Base-by-base conservation (phyloP, 2,797 vertebrate species). In the Choloepus didactylus region DNA sequence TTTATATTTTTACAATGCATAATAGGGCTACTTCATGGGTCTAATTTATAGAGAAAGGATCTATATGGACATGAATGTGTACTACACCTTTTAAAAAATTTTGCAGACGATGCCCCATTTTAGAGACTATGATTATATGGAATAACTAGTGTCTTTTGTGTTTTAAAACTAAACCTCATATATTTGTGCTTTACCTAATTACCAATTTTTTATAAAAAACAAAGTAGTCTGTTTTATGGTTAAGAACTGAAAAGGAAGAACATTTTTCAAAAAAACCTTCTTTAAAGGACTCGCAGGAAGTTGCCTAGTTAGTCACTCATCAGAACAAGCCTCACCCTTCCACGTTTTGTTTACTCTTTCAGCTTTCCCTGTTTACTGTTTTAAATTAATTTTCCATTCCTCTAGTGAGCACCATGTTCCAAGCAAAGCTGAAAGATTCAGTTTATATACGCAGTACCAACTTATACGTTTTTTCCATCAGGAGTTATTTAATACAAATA, bases 311-410 rank as follows among this genome's bases (percentile, higher is more conserved):
- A 95, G 91, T 96, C 94, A 94, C 93, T 91, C 81, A 59, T 93
- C 59, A 91, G 94, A 96, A 97, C 88, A 69, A 16, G 91, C 96
- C 97, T 95, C 96, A 44, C 97, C 97, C 98, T 98, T 98, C 96
- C 97, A 97, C 69, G 89, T 96, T 94, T 84, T 97, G 97, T 96
- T 97, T 97, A 96, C 93, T 76, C 91, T 95, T 90, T 96, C 95
- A 87, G 60, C 94, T 97, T 97, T 98, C 96, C 95, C 95, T 97
- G 64, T 95, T 97, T 97, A 96, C 96, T 98, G 92, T 96, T 98
- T 98, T 81, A 95, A 91, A 93, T 86, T 41, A 95, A 79, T 72
- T 96, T 98, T 95, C 91, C 85, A 95, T 96, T 95, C 89, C 92
- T 88, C 23, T 54, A n/a, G 35, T 66, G 91, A 95, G 77, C 92